These are phyloP conservation scores for Nansenia antarctica DNA, from an alignment of 2,113 vertebrate genomes.

Conservation along the genomic window DNA sequence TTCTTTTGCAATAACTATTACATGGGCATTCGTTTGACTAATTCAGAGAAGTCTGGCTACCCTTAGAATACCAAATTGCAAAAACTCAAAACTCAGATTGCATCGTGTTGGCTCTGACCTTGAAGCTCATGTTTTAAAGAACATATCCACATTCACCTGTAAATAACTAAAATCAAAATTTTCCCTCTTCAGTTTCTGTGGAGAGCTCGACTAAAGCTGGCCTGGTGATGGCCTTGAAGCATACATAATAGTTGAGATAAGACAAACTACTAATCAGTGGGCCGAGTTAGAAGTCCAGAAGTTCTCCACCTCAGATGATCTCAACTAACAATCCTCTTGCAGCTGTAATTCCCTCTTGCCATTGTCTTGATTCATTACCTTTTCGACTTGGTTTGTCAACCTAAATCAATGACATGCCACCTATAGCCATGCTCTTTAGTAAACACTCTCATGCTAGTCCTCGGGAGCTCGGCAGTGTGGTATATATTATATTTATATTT, in stretches of 20 bases:
- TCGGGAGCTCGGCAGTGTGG: constrained; percentile 11
- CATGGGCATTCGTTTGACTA: too few species aligned
- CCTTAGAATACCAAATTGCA: too few species aligned
- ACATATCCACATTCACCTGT: too few species aligned
- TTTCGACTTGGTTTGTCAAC: constrained; percentile 62
- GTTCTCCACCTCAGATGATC: constrained; percentile 60
- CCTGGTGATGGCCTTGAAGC: not conserved
- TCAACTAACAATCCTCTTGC: constrained; percentile 62
- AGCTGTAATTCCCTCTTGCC: constrained; percentile 65
- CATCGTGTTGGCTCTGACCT: too few species aligned
- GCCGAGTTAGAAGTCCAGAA: constrained; percentile 42
- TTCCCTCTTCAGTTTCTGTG: not conserved
- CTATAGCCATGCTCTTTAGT: constrained; percentile 53
- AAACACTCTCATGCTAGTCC: constrained; percentile 52
- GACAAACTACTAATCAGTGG: constrained; percentile 53
- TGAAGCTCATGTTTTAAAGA: too few species aligned
- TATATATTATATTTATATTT: constrained; percentile 53
- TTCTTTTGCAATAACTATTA: too few species aligned
- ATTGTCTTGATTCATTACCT: constrained; percentile 75
- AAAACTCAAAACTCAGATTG: too few species aligned
- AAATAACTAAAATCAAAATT: not conserved
- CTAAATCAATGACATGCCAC: constrained; percentile 69
- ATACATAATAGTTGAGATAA: constrained; percentile 38
- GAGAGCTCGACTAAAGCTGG: not conserved
- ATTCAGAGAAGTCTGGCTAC: too few species aligned